These are phyloP conservation scores for Dynastes hyllus DNA, from an alignment of 2,888 invertebrate genomes.

Conservation along the genomic window DNA sequence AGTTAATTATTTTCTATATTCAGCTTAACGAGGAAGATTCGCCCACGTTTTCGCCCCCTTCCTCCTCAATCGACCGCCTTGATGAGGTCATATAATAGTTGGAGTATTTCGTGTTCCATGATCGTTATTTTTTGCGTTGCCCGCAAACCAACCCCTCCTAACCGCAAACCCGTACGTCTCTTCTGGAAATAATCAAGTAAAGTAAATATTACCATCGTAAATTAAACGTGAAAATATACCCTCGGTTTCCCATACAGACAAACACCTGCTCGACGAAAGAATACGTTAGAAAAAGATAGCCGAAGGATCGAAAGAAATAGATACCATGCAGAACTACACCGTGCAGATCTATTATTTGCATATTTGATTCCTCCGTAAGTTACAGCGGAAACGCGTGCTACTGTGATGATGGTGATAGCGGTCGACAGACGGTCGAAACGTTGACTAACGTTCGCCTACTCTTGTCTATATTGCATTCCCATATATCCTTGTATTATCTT, in stretches of 20 bases:
- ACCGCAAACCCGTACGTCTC: conserved; percentile 50
- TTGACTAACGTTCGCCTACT: background rate
- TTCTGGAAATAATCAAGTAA: conserved; percentile 69
- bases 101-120: conserved; percentile 65
- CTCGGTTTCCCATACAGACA: conserved; percentile 52
- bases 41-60: background rate
- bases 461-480: background rate
- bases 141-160: conserved; percentile 49
- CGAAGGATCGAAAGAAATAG: background rate
- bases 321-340: background rate
- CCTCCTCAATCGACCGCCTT: conserved; percentile 3
- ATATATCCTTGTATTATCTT: background rate
- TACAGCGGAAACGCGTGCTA: conserved; percentile 38
- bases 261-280: conserved; percentile 9
- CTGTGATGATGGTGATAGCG: conserved; percentile 8
- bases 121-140: conserved; percentile 64
- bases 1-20: conserved; percentile 25
- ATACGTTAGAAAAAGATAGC: conserved; percentile 15
- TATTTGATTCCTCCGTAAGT: conserved; percentile 66
- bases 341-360: conserved; percentile 69
- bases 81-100: conserved; percentile 34
- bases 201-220: conserved; percentile 71
- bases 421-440: background rate
- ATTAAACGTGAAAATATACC: conserved; percentile 69
- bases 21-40: background rate